Base-by-base conservation (phyloP, 2,113 vertebrate genomes). In the Carassius auratus region DNA sequence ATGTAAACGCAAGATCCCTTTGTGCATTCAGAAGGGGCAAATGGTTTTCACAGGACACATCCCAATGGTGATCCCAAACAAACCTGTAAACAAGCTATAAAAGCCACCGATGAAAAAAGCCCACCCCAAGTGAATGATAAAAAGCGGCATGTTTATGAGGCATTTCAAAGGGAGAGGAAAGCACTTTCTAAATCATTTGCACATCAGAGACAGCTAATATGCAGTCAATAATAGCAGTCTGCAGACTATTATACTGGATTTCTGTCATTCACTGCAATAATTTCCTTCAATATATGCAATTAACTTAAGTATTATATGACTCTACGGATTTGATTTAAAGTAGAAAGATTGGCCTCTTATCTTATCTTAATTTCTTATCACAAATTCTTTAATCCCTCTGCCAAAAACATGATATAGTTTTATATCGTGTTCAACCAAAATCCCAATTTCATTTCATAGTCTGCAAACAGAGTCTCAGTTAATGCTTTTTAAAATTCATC, bases 401-500 rank as follows among this genome's bases (percentile, higher is more conserved):
- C 74, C 17, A 23, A 78, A 79, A 36, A 38, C 55, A 79, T 36
- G 23, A 38, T 83, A 36, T 83, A 55, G 68, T 77, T 75, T 75
- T 42, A 75, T 75, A 23, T 38, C 30, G 12, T 17, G 81, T 55
- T 26, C 3, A 68, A 64, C 21, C 38, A 66, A 82, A 66, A 57
- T 64, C 71, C 23, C 59, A 76, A 36, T 74, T 62, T 13, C 48
- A 69, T 59, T 80, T 73, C 19, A 3, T 42, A 38, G 81, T 83
- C 81, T 73, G 81, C 14, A 30, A 71, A 57, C 81, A 69, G 81
- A 71, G 30, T 48, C 19, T 48, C 48, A 1, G 50, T 73, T 83
- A 36, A 55, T 73, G 50, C 45, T 71, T 83, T 83, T 83, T 79
- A 79, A 59, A 71, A 83, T 85, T 85, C 64, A 79, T 85, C 84